Conservation (phyloP, 2,888 invertebrate species). For the Polydrusus pterygomalis region DNA sequence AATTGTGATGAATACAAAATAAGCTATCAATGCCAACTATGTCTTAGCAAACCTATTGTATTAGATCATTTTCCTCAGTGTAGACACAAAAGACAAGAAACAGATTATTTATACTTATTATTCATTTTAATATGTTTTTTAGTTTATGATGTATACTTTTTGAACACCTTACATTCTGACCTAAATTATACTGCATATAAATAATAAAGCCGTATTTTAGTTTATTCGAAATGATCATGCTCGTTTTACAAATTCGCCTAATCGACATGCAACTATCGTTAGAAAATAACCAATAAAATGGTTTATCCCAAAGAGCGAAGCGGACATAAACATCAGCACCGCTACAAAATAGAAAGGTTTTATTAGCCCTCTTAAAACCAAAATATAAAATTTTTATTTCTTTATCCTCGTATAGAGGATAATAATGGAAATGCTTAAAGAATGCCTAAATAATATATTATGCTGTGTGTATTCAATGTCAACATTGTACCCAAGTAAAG, state of each 20-base stretch:
- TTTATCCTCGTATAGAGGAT: background rate
- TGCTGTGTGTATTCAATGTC: background rate
- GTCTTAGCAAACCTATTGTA: no score
- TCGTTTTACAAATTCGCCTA: constrained; percentile 12
- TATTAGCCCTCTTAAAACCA: background rate
- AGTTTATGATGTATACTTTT: no score
- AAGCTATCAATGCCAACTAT: no score
- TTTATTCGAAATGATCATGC: background rate
- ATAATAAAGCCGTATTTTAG: background rate
- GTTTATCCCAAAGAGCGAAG: constrained; percentile 11
- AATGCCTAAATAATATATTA: background rate
- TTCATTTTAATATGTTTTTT: no score
- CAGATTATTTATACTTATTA: no score
- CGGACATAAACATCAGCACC: constrained; percentile 1
- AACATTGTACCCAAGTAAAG: background rate
- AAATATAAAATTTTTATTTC: constrained; percentile 7
- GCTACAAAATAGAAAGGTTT: constrained; percentile 9
- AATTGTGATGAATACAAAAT: no score
- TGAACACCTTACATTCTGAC: no score
- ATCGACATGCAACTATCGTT: constrained; percentile 5
- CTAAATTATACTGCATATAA: background rate
- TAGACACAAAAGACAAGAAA: no score
- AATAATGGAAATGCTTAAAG: background rate
- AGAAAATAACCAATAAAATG: background rate
- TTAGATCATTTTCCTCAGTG: no score